Percentiles rank a stretch among this genome's conserved stretches.
These are phyloP conservation scores for Anguilla obscura DNA, from an alignment of 2,797 vertebrate species.

Conservation along the genomic window DNA sequence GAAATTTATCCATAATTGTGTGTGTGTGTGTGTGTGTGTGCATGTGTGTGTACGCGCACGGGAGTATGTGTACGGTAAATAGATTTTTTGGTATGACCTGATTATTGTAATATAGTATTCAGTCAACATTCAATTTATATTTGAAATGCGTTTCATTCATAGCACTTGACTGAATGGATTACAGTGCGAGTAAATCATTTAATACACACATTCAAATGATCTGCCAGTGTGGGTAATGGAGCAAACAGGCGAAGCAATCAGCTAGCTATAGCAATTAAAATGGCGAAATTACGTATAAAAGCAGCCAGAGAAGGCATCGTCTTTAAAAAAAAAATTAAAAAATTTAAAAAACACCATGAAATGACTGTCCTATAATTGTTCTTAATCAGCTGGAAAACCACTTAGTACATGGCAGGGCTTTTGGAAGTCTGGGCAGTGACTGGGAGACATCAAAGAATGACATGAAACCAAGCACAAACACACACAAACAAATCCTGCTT, in stretches of 20 bases:
- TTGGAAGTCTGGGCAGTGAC: not conserved
- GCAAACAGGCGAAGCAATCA: not conserved
- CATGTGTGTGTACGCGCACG: not conserved
- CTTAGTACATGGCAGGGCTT: not conserved
- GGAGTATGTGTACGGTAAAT: not conserved
- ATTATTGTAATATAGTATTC: not conserved
- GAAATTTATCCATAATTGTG: no score
- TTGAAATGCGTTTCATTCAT: not conserved
- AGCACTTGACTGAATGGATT: not conserved
- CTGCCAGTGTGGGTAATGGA: constrained; percentile 9
- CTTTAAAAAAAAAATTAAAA: not conserved
- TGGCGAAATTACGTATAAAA: constrained; percentile 2
- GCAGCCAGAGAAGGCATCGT: not conserved
- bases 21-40: not conserved
- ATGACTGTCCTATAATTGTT: constrained; percentile 9
- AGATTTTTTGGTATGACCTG: not conserved
- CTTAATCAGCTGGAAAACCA: not conserved
- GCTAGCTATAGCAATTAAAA: constrained; percentile 14
- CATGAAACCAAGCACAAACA: not conserved
- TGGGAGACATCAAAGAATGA: not conserved
- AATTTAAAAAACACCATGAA: not conserved
- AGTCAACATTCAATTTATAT: not conserved
- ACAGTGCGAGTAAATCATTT: not conserved
- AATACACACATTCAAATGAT: not conserved
- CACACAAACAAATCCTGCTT: not conserved